These are phyloP conservation scores for Latrodectus elegans DNA, from an alignment of 2,888 invertebrate genomes.

Conservation along the genomic window DNA sequence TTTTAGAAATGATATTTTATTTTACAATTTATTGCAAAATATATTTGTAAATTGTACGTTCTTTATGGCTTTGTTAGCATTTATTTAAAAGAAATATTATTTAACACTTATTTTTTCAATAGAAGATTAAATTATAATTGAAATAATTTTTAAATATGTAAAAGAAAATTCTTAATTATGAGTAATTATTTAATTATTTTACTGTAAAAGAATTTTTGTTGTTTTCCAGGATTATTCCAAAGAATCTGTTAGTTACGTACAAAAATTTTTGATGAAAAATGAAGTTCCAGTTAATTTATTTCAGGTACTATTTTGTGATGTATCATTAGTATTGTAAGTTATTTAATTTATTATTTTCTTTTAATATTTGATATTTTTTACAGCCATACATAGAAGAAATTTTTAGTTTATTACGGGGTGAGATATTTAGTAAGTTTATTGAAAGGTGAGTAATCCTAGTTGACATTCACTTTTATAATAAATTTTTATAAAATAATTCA, in stretches of 20 bases:
- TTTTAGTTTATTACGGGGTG: constrained; percentile 95
- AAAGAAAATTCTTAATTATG: not conserved
- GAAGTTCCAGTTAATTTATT: constrained; percentile 98
- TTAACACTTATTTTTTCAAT: too few relatives aligned
- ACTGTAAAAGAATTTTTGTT: not conserved
- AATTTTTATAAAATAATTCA: too few relatives aligned
- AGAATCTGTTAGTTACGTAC: constrained; percentile 97
- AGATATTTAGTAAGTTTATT: constrained; percentile 97
- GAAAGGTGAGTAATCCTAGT: constrained; percentile 83
- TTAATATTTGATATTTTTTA: constrained; percentile 76
- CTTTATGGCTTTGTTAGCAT: too few relatives aligned
- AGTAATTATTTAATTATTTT: not conserved
- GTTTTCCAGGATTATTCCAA: constrained; percentile 92
- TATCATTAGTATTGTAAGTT: not conserved
- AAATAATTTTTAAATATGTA: too few relatives aligned
- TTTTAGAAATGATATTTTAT: too few relatives aligned
- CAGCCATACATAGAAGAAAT: constrained; percentile 99
- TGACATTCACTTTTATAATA: not conserved
- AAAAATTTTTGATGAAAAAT: constrained; percentile 96
- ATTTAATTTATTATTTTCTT: not conserved
- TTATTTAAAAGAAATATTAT: too few relatives aligned
- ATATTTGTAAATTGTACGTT: too few relatives aligned
- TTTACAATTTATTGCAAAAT: too few relatives aligned
- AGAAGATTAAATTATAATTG: too few relatives aligned
- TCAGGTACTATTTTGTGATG: constrained; percentile 82